Evolutionary conservation across 2,797 vertebrate species (phyloP), one percentile per base, ranked within the genome.

Genomic region (Rhyacichthys aspro): DNA sequence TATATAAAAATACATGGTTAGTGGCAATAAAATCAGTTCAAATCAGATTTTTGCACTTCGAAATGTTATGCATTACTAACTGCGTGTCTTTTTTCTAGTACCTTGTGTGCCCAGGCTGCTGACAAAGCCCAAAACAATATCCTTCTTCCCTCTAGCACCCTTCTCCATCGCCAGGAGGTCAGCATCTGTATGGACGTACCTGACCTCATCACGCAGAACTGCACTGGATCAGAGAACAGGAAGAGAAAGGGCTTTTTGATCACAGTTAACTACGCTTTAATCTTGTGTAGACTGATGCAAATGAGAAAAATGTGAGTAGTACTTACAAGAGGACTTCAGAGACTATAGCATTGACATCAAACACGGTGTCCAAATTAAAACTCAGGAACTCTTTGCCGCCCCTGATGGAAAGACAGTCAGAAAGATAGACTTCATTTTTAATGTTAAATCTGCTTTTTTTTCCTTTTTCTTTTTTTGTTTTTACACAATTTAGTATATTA

Each of bases 301-400:
- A 38, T 32, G 16, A 9, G 7, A 37, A n/a, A n/a, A n/a, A n/a
- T n/a, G 17, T 12, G 9, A 38, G 11, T n/a, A 11, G 8, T 83
- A 95, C 96, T 98, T 77, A 98, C 97, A 98, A 98, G 19, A 98
- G 78, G 55, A 95, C 90, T 12, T 98, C 96, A 5, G 97, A 95
- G 1, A 98, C 88, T 0, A 98, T 91, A 77, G 97, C 95, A 67
- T 95, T 90, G 61, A 95, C 90, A 0, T 97, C 95, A 69, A 97
- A 99, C 59, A 99, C 90, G 0, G 93, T 93, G 46, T 98, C 95
- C 0, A 93, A 85, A 41, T 93, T 93, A 70, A 99, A 96, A 58
- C 92, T 93, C 61, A 94, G 85, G 77, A 98, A 86, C 79, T 96
- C 72, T n/a, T 92, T 70, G 2, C 64, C 88, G 1, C 91, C 94